Evolutionary conservation across 2,888 invertebrate species (phyloP).

Genomic region (Drepanosiphum platanoidis): DNA sequence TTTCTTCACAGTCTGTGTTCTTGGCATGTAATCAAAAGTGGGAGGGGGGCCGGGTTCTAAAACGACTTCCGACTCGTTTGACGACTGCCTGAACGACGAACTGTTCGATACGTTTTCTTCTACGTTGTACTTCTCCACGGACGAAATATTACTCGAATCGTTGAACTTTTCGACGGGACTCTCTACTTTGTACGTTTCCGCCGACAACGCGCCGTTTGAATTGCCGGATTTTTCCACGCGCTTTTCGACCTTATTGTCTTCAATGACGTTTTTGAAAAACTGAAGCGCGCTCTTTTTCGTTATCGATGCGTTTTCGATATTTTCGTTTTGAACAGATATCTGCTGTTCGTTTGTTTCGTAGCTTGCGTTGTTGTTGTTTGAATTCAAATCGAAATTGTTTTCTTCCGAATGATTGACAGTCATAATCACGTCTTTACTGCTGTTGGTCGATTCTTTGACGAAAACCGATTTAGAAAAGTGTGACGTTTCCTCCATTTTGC

Average conservation of each 20-base stretch:
- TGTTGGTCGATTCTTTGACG: slow-evolving; percentile 65
- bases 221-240: slow-evolving; percentile 58
- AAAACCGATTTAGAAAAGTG: slow-evolving; percentile 62
- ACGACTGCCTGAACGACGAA: slow-evolving; percentile 48
- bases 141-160: background rate
- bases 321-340: slow-evolving; percentile 66
- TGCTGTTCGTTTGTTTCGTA: slow-evolving; percentile 62
- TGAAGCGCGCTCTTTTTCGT: slow-evolving; percentile 75
- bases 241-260: slow-evolving; percentile 68
- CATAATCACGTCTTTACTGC: slow-evolving; percentile 65
- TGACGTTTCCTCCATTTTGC: slow-evolving; percentile 27
- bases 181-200: background rate
- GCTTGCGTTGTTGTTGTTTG: background rate
- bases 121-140: background rate
- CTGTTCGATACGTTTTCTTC: slow-evolving; percentile 54
- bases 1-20: slow-evolving; percentile 67
- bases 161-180: slow-evolving; percentile 5
- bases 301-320: slow-evolving; percentile 72
- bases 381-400: slow-evolving; percentile 8
- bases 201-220: background rate
- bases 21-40: slow-evolving; percentile 75
- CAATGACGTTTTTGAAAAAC: slow-evolving; percentile 75
- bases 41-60: slow-evolving; percentile 78
- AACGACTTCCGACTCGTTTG: slow-evolving; percentile 66
- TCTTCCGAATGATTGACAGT: slow-evolving; percentile 16